Percentiles rank a stretch among this genome's conserved stretches.
Conservation (phyloP, 2,797 vertebrate species). For the Cryptoprocta ferox region DNA sequence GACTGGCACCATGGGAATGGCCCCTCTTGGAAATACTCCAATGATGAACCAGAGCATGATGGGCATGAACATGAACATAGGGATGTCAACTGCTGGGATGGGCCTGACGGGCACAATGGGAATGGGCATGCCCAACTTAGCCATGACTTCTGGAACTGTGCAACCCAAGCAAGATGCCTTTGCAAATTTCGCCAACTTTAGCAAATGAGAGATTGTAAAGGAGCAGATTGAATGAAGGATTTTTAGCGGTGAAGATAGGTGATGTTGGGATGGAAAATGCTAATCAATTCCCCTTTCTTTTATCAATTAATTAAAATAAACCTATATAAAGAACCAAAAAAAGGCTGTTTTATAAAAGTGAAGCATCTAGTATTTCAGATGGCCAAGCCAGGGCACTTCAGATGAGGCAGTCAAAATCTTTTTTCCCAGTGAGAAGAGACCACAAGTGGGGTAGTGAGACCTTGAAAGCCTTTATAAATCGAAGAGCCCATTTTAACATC, state of each 20-base stretch:
- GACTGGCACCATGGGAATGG: constrained; percentile 87
- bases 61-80: constrained; percentile 88
- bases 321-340: constrained; percentile 87
- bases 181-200: constrained; percentile 99
- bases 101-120: constrained; percentile 89
- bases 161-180: constrained; percentile 98
- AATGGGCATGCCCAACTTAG: constrained; percentile 89
- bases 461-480: constrained; percentile 81
- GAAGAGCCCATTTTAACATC: constrained; percentile 84
- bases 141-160: constrained; percentile 91
- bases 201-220: constrained; percentile 93
- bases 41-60: constrained; percentile 89
- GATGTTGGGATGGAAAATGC: constrained; percentile 87
- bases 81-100: constrained; percentile 89
- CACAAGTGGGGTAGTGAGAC: constrained; percentile 75
- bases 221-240: constrained; percentile 88
- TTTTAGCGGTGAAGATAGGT: constrained; percentile 88
- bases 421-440: constrained; percentile 80
- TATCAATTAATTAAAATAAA: constrained; percentile 84
- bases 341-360: constrained; percentile 86
- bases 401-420: constrained; percentile 72
- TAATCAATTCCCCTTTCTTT: constrained; percentile 83
- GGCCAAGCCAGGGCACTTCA: constrained; percentile 80
- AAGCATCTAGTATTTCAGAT: constrained; percentile 82
- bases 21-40: constrained; percentile 84